Conservation (phyloP, 1,140 invertebrate genomes). For the Phymastichus coffea region DNA sequence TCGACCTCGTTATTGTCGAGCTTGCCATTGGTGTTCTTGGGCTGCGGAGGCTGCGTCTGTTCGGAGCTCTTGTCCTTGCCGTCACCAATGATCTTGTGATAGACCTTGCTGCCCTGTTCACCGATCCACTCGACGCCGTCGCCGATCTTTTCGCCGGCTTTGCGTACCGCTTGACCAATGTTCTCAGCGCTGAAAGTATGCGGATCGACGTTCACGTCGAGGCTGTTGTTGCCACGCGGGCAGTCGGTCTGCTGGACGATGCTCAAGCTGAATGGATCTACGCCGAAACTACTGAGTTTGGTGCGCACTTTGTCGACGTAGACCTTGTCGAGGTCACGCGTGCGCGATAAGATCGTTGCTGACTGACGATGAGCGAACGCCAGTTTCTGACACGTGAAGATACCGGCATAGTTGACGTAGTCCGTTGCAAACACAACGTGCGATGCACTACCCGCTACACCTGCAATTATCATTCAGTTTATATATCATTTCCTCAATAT, state of each 20-base stretch:
- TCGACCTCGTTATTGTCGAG: slow-evolving; percentile 52
- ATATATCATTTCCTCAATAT: slow-evolving; percentile 1
- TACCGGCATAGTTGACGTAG: slow-evolving; percentile 71
- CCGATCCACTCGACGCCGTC: slow-evolving; percentile 63
- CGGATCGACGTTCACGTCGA: slow-evolving; percentile 73
- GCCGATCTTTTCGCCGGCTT: slow-evolving; percentile 71
- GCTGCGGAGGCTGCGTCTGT: neutral
- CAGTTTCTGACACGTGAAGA: slow-evolving; percentile 79
- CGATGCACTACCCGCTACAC: slow-evolving; percentile 70
- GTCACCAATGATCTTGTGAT: slow-evolving; percentile 52
- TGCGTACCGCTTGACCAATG: slow-evolving; percentile 68
- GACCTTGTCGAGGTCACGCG: slow-evolving; percentile 66
- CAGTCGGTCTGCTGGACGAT: slow-evolving; percentile 72
- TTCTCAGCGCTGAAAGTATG: slow-evolving; percentile 73
- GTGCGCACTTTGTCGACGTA: slow-evolving; percentile 69
- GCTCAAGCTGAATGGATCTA: slow-evolving; percentile 74
- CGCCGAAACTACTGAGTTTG: slow-evolving; percentile 61
- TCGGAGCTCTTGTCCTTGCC: slow-evolving; percentile 29
- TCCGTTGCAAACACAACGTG: slow-evolving; percentile 76
- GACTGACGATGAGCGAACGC: slow-evolving; percentile 72
- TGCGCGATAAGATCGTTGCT: slow-evolving; percentile 75
- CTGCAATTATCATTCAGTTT: slow-evolving; percentile 53
- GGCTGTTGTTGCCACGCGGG: slow-evolving; percentile 59
- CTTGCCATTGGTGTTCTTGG: slow-evolving; percentile 29
- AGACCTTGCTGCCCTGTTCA: slow-evolving; percentile 59